Evolutionary conservation across 2,113 vertebrate species (phyloP), one percentile per base, ranked within the genome.

Genomic region (Lepus americanus): DNA sequence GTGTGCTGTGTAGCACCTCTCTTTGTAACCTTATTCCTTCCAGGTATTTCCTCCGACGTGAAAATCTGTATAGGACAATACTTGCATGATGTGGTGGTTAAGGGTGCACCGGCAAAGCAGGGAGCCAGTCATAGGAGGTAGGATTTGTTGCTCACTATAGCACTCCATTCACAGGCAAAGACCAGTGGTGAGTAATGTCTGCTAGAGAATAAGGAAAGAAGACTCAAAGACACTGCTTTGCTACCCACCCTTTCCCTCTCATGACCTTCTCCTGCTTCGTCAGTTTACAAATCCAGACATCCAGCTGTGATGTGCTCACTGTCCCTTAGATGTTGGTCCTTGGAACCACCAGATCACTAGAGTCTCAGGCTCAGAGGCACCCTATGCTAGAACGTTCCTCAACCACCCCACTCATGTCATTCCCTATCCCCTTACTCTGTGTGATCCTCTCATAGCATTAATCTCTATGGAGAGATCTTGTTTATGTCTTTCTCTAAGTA

Each of bases 1-100:
- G 44, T 8, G 4, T 64, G 17, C 6, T 80, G n/a, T 64, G 55
- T 22, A n/a, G 8, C 53, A 51, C 63, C 36, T 29, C 44, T 11
- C 49, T 94, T 73, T 67, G 10, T 83, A 72, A 90, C 49, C 1
- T 29, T 20, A 51, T 93, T 96, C 76, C 82, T 97, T 81, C 70
- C 86, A 5, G 6, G 33, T 83, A 23, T 72, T 92, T 92, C 85
- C 61, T 63, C 44, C 31, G 44, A 39, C 36, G 14, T 64, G 67
- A 80, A 73, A 81, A 77, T 19, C n/a, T 0, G 4, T 22, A 33
- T 6, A 33, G 64, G 20, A 14, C 13, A 59, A 17, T 59, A 19
- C n/a, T 64, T 27, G 6, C 64, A 25, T 2, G 0, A 36, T 69
- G 76, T 87, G 76, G 61, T 9, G 36, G 66, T 10, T 44, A 51